A percentile compares a stretch with the other conserved stretches of the same genome.
Evolutionary conservation across 2,888 invertebrate genomes (phyloP).

Genomic region (Saturnia pavonia): DNA sequence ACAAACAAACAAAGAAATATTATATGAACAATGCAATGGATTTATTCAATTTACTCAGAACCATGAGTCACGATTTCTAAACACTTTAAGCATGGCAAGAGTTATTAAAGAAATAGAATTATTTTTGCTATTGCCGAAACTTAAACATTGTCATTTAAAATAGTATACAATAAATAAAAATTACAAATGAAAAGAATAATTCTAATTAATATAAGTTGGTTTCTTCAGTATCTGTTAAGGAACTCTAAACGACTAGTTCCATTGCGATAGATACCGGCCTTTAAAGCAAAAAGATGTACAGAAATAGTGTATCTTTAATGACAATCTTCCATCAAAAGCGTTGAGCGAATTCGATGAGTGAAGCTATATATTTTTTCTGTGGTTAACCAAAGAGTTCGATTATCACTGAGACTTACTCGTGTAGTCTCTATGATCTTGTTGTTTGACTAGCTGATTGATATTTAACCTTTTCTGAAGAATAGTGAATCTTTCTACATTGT

Average conservation of each 20-base stretch:
- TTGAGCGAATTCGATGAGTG: constrained; percentile 16
- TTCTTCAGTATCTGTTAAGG: constrained; percentile 27
- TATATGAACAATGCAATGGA: background rate
- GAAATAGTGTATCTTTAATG: constrained; percentile 45
- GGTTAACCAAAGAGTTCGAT: background rate
- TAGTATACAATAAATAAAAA: too few species aligned
- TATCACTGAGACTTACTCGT: background rate
- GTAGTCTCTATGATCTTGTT: background rate
- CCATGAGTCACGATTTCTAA: too few species aligned
- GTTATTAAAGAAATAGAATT: too few species aligned
- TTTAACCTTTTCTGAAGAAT: too few species aligned
- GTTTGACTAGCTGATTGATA: too few species aligned
- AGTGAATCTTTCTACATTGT: too few species aligned
- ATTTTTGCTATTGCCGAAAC: too few species aligned
- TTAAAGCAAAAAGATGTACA: constrained; percentile 56
- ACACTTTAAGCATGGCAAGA: too few species aligned
- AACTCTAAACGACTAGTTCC: constrained; percentile 57
- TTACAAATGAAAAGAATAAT: too few species aligned
- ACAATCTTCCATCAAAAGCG: constrained; percentile 34
- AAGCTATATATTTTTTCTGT: background rate
- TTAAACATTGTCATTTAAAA: background rate
- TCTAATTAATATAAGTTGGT: background rate
- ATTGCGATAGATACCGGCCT: constrained; percentile 39
- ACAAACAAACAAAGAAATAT: too few species aligned
- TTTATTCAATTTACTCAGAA: background rate